phyloP scores from a whole-genome alignment of 2,888 invertebrate genomes.

The Arge pagana region DNA sequence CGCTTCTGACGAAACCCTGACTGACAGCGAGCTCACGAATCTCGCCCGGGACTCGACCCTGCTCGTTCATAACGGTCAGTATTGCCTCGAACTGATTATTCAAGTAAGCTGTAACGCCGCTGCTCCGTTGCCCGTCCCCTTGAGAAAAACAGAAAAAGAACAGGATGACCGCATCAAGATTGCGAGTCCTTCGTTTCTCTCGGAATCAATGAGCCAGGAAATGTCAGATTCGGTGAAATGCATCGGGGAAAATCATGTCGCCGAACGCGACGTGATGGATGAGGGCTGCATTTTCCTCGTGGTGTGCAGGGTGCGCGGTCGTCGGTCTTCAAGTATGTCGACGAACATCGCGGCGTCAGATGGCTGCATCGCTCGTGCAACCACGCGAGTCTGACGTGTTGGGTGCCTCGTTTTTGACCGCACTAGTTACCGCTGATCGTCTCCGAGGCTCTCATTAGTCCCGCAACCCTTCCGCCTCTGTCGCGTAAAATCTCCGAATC shows the following conservation, averaged over 20 bases:
- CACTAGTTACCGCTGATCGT: too few relatives aligned
- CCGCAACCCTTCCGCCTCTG: too few relatives aligned
- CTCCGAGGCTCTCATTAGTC: too few relatives aligned
- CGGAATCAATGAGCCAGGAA: conserved; percentile 2
- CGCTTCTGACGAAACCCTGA: conserved; percentile 83
- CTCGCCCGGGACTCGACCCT: conserved; percentile 80
- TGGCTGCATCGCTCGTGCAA: too few relatives aligned
- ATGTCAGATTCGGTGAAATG: conserved; percentile 42
- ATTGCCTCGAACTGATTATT: neutral
- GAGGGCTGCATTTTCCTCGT: conserved; percentile 32
- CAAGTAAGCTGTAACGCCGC: too few relatives aligned
- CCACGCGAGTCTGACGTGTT: too few relatives aligned
- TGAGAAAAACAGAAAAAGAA: neutral
- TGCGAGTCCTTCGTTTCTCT: neutral
- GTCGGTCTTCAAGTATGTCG: too few relatives aligned
- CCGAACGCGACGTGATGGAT: conserved; percentile 54
- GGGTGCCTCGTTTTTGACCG: too few relatives aligned
- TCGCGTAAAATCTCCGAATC: too few relatives aligned
- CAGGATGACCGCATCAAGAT: neutral
- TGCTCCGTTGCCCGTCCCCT: neutral
- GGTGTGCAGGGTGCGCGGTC: neutral
- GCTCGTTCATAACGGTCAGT: conserved; percentile 82
- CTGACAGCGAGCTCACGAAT: conserved; percentile 78
- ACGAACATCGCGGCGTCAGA: too few relatives aligned
- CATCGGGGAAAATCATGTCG: conserved; percentile 52